Conservation (phyloP, 2,797 vertebrate genomes). For the Orestias chungarensis region DNA sequence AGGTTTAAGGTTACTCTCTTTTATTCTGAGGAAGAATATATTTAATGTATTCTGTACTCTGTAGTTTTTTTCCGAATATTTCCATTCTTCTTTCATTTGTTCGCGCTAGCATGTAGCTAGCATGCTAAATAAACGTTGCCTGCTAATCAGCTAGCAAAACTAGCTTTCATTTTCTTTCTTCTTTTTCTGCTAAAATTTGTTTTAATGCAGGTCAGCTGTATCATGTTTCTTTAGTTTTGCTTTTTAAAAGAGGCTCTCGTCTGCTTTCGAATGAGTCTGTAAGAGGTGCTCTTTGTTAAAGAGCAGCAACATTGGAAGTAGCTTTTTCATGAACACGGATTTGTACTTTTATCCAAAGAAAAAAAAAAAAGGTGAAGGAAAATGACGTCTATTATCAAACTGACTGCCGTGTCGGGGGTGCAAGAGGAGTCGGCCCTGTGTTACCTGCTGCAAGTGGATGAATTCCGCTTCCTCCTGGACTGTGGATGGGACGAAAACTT, state of each 20-base stretch:
- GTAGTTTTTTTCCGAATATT: conserved; percentile 54
- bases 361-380: conserved; percentile 46
- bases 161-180: neutral
- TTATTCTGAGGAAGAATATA: neutral
- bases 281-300: neutral
- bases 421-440: conserved; percentile 98
- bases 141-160: conserved; percentile 26
- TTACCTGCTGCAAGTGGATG: conserved; percentile 97
- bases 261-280: neutral
- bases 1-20: conserved; percentile 4
- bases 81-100: neutral
- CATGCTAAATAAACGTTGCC: conserved; percentile 50
- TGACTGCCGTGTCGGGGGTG: conserved; percentile 95
- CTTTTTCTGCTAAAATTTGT: neutral
- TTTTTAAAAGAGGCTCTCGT: neutral
- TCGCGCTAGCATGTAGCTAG: conserved; percentile 29
- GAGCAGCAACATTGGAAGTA: neutral
- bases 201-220: neutral
- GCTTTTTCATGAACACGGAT: neutral
- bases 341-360: conserved; percentile 55
- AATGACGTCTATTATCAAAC: conserved; percentile 99
- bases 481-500: conserved; percentile 99
- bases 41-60: conserved; percentile 17
- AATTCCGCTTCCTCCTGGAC: conserved; percentile 96
- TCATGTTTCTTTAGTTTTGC: neutral